Conservation (phyloP, 2,113 vertebrate species). For the Peucedramus taeniatus region DNA sequence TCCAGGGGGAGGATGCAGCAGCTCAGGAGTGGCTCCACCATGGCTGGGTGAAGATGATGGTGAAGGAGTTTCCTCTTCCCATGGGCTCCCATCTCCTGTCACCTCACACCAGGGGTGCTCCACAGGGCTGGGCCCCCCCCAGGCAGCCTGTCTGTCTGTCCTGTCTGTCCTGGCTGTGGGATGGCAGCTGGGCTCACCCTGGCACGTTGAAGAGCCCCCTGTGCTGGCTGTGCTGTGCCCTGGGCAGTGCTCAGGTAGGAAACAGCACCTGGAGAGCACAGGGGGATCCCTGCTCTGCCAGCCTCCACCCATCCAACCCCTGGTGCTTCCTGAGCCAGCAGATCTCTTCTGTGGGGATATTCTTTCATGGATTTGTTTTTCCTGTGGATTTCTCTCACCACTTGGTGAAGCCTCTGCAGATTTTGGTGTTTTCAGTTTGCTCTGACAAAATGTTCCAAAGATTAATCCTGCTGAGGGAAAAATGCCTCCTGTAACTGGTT, state of each 20-base stretch:
- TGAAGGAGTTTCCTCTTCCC: background rate
- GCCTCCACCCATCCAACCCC: rapidly evolving
- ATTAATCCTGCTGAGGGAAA: background rate
- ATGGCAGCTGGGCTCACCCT: background rate
- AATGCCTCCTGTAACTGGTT: background rate
- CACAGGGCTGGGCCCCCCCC: background rate
- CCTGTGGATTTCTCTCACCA: background rate
- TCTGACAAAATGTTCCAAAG: background rate
- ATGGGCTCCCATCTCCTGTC: rapidly evolving
- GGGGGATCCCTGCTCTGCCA: background rate
- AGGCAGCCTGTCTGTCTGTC: no score
- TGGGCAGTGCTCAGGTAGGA: background rate
- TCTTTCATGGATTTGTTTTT: background rate
- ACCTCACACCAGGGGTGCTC: background rate
- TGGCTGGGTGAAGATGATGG: background rate
- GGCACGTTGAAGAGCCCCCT: rapidly evolving
- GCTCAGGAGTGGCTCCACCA: rapidly evolving
- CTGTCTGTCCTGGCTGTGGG: background rate
- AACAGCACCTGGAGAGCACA: rapidly evolving
- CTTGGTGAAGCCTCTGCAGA: background rate
- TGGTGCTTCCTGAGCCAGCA: background rate
- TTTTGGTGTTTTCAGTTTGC: background rate
- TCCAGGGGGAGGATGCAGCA: background rate
- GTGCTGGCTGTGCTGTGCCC: background rate
- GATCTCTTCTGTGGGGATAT: background rate